A percentile compares a stretch with the other conserved stretches of the same genome.
These are phyloP conservation scores for Achatina immaculata DNA, from an alignment of 1,140 invertebrate species.

Conservation along the genomic window DNA sequence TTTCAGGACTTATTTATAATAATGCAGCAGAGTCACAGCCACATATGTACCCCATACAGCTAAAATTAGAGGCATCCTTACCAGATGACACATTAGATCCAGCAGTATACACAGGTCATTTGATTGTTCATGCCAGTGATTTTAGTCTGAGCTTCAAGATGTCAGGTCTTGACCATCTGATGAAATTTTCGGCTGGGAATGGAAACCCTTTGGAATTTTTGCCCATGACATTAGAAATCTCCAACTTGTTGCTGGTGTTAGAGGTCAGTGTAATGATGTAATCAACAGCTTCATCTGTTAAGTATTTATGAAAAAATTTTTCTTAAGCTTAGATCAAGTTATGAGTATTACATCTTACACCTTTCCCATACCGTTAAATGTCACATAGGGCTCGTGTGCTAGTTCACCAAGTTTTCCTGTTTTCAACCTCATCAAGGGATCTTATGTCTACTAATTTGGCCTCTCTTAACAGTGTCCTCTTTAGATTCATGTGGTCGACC, in stretches of 20 bases:
- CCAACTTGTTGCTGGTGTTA: slow-evolving; percentile 55
- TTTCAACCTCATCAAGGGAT: no score
- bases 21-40: slow-evolving; percentile 20
- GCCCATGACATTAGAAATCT: slow-evolving; percentile 79
- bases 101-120: slow-evolving; percentile 41
- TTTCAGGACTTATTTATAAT: no score
- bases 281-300: no score
- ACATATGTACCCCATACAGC: slow-evolving; percentile 28
- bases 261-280: slow-evolving; percentile 70
- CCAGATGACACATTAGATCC: background rate
- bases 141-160: slow-evolving; percentile 76
- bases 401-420: no score
- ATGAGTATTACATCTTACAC: no score
- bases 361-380: no score
- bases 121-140: slow-evolving; percentile 45
- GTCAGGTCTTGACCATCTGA: slow-evolving; percentile 83
- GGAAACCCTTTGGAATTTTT: slow-evolving; percentile 82
- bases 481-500: no score
- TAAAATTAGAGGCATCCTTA: background rate
- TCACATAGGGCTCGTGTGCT: no score
- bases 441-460: no score
- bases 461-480: no score
- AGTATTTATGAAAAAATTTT: no score
- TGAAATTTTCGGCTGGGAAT: slow-evolving; percentile 89
- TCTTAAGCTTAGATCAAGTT: no score